Percentiles rank a stretch among this genome's conserved stretches.
Evolutionary conservation across 2,888 invertebrate genomes (phyloP).

Genomic region (Pharmacophagus antenor): DNA sequence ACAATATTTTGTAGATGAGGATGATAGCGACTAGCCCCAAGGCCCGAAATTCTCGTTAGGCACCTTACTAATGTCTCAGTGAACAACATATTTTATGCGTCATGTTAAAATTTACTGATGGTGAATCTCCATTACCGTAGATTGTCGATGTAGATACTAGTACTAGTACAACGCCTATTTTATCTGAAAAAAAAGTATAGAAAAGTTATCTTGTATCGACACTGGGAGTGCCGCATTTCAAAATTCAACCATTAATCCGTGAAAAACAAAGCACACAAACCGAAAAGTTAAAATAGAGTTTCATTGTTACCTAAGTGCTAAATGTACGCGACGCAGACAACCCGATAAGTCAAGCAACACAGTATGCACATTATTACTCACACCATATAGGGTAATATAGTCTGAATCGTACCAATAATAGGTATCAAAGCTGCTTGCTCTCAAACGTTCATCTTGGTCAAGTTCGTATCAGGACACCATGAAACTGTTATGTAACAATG

Average conservation of each 20-base stretch:
- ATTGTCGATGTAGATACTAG: too few species aligned
- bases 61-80: too few species aligned
- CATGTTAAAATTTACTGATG: too few species aligned
- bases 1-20: too few species aligned
- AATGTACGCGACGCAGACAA: conserved; percentile 32
- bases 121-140: too few species aligned
- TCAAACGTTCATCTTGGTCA: background rate
- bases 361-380: conserved; percentile 27
- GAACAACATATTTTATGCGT: too few species aligned
- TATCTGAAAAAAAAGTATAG: too few species aligned
- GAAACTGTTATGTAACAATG: conserved; percentile 34
- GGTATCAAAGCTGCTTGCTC: conserved; percentile 32
- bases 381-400: conserved; percentile 30
- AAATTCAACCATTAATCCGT: conserved; percentile 22
- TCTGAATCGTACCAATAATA: conserved; percentile 36
- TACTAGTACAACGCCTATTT: too few species aligned
- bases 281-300: conserved; percentile 35
- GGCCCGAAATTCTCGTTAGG: too few species aligned
- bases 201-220: too few species aligned
- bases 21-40: too few species aligned
- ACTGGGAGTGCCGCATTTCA: background rate
- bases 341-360: conserved; percentile 29
- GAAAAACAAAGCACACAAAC: conserved; percentile 28
- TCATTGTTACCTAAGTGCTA: conserved; percentile 42
- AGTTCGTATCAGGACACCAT: conserved; percentile 24